Percentiles rank a stretch among this genome's conserved stretches.
phyloP scores from a whole-genome alignment of 2,888 invertebrate species.

The Fissipunctia ypsillon region DNA sequence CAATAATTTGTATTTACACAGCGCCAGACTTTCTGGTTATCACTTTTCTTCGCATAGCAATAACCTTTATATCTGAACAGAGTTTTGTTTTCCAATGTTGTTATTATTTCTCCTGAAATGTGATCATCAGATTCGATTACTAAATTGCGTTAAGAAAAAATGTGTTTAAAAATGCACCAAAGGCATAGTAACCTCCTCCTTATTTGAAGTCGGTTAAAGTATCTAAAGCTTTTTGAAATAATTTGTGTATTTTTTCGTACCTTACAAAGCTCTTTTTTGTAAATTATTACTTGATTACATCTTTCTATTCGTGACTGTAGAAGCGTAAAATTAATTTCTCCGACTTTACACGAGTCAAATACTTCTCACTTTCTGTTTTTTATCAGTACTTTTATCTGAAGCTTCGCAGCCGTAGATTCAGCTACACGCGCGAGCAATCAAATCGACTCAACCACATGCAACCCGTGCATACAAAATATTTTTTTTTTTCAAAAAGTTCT shows the following conservation, averaged over 20 bases:
- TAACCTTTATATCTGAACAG: slow-evolving; percentile 43
- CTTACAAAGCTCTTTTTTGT: no score
- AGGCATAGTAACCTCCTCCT: background rate
- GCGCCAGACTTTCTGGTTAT: slow-evolving; percentile 15
- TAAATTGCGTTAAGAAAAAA: background rate
- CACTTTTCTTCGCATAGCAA: slow-evolving; percentile 19
- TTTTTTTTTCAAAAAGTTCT: no score
- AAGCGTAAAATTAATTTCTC: no score
- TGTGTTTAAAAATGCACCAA: background rate
- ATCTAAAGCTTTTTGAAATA: background rate
- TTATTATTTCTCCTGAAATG: slow-evolving; percentile 46
- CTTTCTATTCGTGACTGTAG: no score
- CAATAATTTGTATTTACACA: slow-evolving; percentile 41
- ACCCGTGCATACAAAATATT: no score
- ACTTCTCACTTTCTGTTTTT: background rate
- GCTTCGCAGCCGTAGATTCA: no score
- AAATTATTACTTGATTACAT: no score
- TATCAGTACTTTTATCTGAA: background rate
- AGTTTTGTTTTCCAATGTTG: slow-evolving; percentile 4
- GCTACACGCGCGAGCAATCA: no score
- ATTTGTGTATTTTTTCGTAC: background rate
- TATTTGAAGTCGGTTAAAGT: background rate
- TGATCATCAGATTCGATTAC: background rate
- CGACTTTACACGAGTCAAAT: background rate
- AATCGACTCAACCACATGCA: no score